Base-by-base conservation (phyloP, 2,888 invertebrate genomes). In the Orthosia gothica region DNA sequence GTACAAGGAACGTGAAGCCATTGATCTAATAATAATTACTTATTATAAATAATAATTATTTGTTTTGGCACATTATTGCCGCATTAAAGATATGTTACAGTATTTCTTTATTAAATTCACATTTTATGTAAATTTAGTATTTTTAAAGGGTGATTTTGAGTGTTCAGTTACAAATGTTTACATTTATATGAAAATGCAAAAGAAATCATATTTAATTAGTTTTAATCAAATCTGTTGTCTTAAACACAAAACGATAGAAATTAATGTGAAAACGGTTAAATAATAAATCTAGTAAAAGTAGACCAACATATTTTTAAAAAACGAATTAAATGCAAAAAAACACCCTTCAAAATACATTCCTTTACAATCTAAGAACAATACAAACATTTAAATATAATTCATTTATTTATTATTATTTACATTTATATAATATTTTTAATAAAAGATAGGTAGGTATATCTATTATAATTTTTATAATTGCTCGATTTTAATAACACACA, bases 61-160 rank as follows among this genome's bases (percentile, higher is more conserved):
- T 61, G 67, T 79, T 87, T 86, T 86, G 86, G 86, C 86, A 86
- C 87, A 73, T 59, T 70, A 72, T 80, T 65, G 81, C 83, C 76
- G 61, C 57, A 66, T 81, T 85, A 79, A 47, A 85, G 86, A 87
- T 86, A 86, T 86, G 86, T 87, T 83, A 82, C 49, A 81, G 32
- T 84, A 64, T 84, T 74, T 32, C 5, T 18, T 45, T 40, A 61
- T 61, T 77, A 74, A 82, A 85, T 87, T 87, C 87, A 82, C 79
- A 79, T 79, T 80, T 82, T 64, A 84, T 80, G 70, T 81, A 40
- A 81, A 78, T 75, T 78, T 72, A 54, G 18, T 54, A 72, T 74
- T 72, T 52, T 18, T 50, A 52, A 71, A 81, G 66, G 69, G 66
- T 82, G 68, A 45, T 80, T 70, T 58, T 58, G 12, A 16, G 13